phyloP scores from a whole-genome alignment of 2,888 invertebrate species.

The Leptinotarsa peninsularis region DNA sequence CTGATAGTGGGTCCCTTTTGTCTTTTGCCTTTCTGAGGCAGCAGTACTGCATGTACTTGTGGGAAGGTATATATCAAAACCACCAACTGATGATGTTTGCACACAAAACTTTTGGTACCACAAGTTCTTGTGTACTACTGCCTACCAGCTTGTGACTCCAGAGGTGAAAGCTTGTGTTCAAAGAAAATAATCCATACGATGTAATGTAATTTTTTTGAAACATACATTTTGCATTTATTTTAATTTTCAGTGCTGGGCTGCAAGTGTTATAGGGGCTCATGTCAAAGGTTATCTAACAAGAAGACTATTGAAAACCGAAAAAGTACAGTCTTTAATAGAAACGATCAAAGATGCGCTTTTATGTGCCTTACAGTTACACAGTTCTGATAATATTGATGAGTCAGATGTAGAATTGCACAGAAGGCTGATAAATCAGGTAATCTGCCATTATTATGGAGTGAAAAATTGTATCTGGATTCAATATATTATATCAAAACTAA shows the following conservation, averaged over 20 bases:
- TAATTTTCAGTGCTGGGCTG: slow-evolving; percentile 69
- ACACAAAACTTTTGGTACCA: too few relatives aligned
- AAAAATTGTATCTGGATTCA: not conserved
- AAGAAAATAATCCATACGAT: too few relatives aligned
- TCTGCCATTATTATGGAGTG: not conserved
- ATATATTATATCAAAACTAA: not conserved
- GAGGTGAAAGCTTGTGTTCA: too few relatives aligned
- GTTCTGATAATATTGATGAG: slow-evolving; percentile 71
- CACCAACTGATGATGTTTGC: too few relatives aligned
- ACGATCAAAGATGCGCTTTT: slow-evolving; percentile 83
- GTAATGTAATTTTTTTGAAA: not conserved
- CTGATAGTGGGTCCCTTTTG: too few relatives aligned
- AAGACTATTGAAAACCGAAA: slow-evolving; percentile 83
- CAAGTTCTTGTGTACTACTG: too few relatives aligned
- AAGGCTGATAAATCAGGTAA: slow-evolving; percentile 79
- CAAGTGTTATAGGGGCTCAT: slow-evolving; percentile 75
- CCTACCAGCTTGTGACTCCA: too few relatives aligned
- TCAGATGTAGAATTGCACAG: slow-evolving; percentile 80
- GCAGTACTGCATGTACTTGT: too few relatives aligned
- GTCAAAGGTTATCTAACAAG: slow-evolving; percentile 85
- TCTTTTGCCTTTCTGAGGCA: too few relatives aligned
- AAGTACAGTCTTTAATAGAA: slow-evolving; percentile 82
- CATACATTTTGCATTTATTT: slow-evolving; percentile 22
- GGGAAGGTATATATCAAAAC: too few relatives aligned
- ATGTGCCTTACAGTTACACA: slow-evolving; percentile 82